Evolutionary conservation across 2,113 vertebrate species (phyloP).

Genomic region (Vidua macroura): DNA sequence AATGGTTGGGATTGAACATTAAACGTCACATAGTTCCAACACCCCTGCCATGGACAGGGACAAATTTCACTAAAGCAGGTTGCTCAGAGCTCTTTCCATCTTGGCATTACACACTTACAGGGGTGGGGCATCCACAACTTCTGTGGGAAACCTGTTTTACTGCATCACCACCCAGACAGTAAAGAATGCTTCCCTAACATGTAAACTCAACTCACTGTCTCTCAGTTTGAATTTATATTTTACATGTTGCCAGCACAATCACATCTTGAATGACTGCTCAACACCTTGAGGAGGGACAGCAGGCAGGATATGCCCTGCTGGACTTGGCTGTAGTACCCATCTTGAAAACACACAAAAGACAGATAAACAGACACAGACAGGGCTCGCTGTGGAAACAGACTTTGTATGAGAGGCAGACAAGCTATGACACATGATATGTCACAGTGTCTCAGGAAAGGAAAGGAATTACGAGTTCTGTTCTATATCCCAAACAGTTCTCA

Average conservation of each 20-base stretch:
- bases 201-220: not conserved
- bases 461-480: not conserved
- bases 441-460: not conserved
- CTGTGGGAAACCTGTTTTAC: not conserved
- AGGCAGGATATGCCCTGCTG: not conserved
- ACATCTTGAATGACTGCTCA: not conserved
- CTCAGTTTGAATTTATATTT: not conserved
- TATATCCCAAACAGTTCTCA: not conserved
- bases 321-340: not conserved
- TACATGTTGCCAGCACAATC: not conserved
- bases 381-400: not conserved
- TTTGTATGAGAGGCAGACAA: not conserved
- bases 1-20: not conserved
- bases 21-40: not conserved
- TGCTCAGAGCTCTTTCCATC: not conserved
- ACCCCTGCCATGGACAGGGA: not conserved
- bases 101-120: not conserved
- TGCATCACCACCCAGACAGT: not conserved
- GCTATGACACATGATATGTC: not conserved
- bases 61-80: not conserved
- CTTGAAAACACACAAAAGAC: not conserved
- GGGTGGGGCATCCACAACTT: not conserved
- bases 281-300: not conserved
- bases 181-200: not conserved
- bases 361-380: not conserved